A percentile compares a stretch with the other conserved stretches of the same genome.
These are phyloP conservation scores for Drosophila baimaii DNA, from an alignment of 1,140 invertebrate species.

Conservation along the genomic window DNA sequence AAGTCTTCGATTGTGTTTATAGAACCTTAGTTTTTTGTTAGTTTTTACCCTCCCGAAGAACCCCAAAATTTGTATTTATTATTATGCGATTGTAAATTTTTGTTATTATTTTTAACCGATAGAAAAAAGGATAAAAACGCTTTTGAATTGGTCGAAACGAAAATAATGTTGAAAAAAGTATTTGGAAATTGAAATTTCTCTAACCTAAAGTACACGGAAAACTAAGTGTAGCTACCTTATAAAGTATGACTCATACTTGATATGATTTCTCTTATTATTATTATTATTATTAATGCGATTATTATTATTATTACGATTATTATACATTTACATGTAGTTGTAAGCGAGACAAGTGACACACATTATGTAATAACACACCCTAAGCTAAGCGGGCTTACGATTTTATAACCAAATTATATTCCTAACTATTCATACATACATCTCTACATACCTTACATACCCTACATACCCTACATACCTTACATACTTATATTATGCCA, in stretches of 20 bases:
- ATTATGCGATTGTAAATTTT: slow-evolving; percentile 64
- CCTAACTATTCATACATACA: slow-evolving; percentile 56
- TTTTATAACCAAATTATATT: slow-evolving; percentile 76
- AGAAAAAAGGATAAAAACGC: slow-evolving; percentile 11
- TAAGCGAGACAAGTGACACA: slow-evolving; percentile 47
- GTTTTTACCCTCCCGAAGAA: slow-evolving; percentile 16
- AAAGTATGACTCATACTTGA: slow-evolving; percentile 27
- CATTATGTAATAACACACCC: slow-evolving; percentile 50
- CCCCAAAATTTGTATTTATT: slow-evolving; percentile 45
- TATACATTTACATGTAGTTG: slow-evolving; percentile 22
- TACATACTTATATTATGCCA: slow-evolving; percentile 38
- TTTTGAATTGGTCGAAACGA: slow-evolving; percentile 66
- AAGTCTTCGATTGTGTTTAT: slow-evolving; percentile 77
- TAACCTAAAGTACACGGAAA: slow-evolving; percentile 42
- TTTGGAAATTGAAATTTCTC: slow-evolving; percentile 79
- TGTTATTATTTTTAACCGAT: slow-evolving; percentile 57
- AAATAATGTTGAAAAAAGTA: slow-evolving; percentile 71
- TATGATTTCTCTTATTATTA: slow-evolving; percentile 62
- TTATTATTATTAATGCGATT: slow-evolving; percentile 47
- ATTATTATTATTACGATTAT: slow-evolving; percentile 5
- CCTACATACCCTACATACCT: slow-evolving; percentile 28
- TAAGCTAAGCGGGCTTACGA: slow-evolving; percentile 77
- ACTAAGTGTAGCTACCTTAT: slow-evolving; percentile 32
- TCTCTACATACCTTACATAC: slow-evolving; percentile 34
- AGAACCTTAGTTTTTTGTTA: slow-evolving; percentile 50